Evolutionary conservation across 2,113 vertebrate species (phyloP).

Genomic region (Engraulis encrasicolus): DNA sequence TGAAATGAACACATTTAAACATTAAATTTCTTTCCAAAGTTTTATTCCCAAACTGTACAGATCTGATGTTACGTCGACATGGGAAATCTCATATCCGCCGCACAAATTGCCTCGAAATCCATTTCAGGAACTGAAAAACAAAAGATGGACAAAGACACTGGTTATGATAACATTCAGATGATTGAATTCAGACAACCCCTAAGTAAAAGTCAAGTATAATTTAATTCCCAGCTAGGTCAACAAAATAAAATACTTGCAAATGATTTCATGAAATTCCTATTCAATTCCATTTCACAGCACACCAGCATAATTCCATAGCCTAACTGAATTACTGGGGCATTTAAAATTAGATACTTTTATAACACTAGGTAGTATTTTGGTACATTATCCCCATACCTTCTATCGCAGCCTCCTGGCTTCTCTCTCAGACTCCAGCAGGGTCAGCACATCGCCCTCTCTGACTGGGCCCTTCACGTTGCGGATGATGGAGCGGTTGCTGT

Average conservation of each 20-base stretch:
- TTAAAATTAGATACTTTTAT: too few species aligned
- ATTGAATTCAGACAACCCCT: too few species aligned
- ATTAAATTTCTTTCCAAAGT: neutral
- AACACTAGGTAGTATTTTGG: too few species aligned
- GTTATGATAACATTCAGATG: neutral
- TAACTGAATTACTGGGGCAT: too few species aligned
- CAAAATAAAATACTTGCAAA: neutral
- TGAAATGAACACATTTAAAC: neutral
- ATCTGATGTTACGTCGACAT: neutral
- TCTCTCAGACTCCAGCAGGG: conserved; percentile 93
- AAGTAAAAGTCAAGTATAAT: too few species aligned
- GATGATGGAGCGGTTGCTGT: conserved; percentile 97
- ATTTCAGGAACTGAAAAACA: neutral
- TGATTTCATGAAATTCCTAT: too few species aligned
- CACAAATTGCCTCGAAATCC: neutral
- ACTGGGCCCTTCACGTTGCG: conserved; percentile 97
- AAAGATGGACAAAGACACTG: neutral
- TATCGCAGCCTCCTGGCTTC: conserved; percentile 91
- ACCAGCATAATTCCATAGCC: too few species aligned
- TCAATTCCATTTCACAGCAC: too few species aligned
- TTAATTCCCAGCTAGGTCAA: too few species aligned
- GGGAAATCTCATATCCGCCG: neutral
- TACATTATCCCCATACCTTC: conserved; percentile 45
- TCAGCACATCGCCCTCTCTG: conserved; percentile 95
- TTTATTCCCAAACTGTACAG: conserved; percentile 16